Evolutionary conservation across 37 sponge, comb jelly and placozoan genomes (phyloP), one percentile per base, ranked within the genome.

Genomic region (Beroe ovata): DNA sequence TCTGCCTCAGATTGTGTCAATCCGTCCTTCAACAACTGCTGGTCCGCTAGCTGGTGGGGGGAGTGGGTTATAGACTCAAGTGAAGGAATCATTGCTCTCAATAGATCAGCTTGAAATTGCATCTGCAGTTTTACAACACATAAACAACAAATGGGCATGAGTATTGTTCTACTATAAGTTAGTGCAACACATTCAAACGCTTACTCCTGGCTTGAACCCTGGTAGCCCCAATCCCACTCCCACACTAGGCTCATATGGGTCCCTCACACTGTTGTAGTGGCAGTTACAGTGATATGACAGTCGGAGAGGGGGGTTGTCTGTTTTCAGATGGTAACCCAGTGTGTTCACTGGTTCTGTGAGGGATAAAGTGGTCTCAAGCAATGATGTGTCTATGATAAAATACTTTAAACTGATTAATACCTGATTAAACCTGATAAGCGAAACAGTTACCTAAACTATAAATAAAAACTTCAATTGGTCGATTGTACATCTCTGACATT

Each of bases 191-290:
- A n/a, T n/a, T n/a, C n/a, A n/a, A n/a, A n/a, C 62, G 64, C 96
- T 89, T 84, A 95, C 97, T 90, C 95, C 94, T 29, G 97, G 95
- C 60, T 95, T 93, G 89, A 92, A 91, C 32, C 95, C 95, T 6
- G 97, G 94, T 36, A 97, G 91, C 8, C 97, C 97, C 28, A 97
- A 91, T 0, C 97, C 97, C 39, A 97, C 97, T 0, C 97, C 97
- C 38, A 97, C 89, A 32, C 95, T 93, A 29, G 97, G 93, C 19
- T 89, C 60, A 63, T 92, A 93, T 6, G 97, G 97, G 90, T 97
- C 97, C 11, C 94, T 89, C 11, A 97, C 93, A 26, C 94, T 91
- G 91, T 97, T 97, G 89, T 97, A 97, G 91, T 97, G 97, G 64
- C 93, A 90, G 63, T 89, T 72, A 8, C 91, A 88, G 89, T 97